Evolutionary conservation across 1,140 invertebrate genomes (phyloP), one percentile per base, ranked within the genome.

Genomic region (Camponotus vicinus): DNA sequence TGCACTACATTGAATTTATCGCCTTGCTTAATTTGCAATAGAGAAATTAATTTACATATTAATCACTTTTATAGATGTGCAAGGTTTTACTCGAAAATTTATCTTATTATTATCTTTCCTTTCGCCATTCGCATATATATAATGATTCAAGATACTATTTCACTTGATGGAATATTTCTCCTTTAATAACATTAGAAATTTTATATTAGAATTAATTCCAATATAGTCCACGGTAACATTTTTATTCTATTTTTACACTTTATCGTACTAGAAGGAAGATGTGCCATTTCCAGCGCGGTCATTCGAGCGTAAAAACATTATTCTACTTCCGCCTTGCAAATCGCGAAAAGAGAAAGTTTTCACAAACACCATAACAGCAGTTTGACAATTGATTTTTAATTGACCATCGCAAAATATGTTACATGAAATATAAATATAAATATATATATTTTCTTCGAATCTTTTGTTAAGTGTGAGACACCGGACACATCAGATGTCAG

Each of bases 11-110:
- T 70, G 42, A 42, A 89, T 77, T 78, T 80, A 77, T 79, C 45
- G 7, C 5, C 37, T 45, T 9, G 37, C 40, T 40, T 32, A 63
- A 67, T 75, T 64, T 78, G 34, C 45, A 52, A 55, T 21, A 15
- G 52, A 37, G n/a, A 32, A 86, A 79, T 88, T 88, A 83, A 83
- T 83, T 83, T 61, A 13, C 67, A 73, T 61, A n/a, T 83, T 7
- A 73, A 73, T 2, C 27, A 13, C 15, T 15, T 3, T 45, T 42
- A 45, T 32, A 34, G 37, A 2, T 0, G 45, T 2, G 11, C 8
- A 63, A 59, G 11, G 21, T 73, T 37, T 15, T 13, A 15, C n/a
- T 32, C 55, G 11, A 45, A 4, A n/a, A 45, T 59, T 59, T 59
- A 71, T 45, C 34, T 71, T 45, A 71, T 27, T 7, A 42, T 18